These are phyloP conservation scores for Galeruca laticollis DNA, from an alignment of 2,888 invertebrate genomes.

Conservation along the genomic window DNA sequence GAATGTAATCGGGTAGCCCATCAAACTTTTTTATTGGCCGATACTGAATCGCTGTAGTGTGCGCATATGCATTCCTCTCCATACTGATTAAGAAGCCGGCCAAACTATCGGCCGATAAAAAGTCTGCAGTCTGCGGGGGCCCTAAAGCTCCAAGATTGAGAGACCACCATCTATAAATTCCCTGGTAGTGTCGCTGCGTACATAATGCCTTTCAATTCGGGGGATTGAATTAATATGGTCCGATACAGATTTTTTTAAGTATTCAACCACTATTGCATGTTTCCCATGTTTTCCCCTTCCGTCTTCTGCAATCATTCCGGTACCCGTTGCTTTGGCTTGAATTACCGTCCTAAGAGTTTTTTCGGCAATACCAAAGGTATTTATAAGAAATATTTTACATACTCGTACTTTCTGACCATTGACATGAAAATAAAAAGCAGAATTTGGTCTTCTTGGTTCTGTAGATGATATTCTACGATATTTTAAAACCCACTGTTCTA, in stretches of 20 bases:
- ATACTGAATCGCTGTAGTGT: no score
- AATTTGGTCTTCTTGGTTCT: conserved; percentile 17
- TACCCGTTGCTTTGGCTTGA: conserved; percentile 1
- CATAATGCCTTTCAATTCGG: neutral
- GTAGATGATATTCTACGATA: conserved; percentile 18
- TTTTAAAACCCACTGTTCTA: conserved; percentile 16
- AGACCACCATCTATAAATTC: neutral
- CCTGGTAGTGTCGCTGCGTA: conserved; percentile 1
- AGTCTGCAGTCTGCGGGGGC: no score
- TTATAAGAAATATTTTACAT: conserved; percentile 17
- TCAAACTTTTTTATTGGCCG: no score
- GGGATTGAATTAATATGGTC: neutral
- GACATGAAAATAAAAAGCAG: conserved; percentile 22
- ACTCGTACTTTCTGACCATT: conserved; percentile 22
- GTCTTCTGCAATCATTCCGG: conserved; percentile 3
- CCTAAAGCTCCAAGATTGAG: no score
- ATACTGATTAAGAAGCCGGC: no score
- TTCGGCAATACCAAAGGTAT: conserved; percentile 19
- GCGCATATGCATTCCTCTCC: no score
- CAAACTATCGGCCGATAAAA: no score
- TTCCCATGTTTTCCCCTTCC: conserved; percentile 9
- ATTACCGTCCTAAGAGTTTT: conserved; percentile 27
- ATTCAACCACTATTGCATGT: conserved; percentile 11
- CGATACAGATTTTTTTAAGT: conserved; percentile 1
- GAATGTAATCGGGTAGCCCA: no score